Conservation (phyloP, 1,140 invertebrate genomes). For the Spodoptera litura region DNA sequence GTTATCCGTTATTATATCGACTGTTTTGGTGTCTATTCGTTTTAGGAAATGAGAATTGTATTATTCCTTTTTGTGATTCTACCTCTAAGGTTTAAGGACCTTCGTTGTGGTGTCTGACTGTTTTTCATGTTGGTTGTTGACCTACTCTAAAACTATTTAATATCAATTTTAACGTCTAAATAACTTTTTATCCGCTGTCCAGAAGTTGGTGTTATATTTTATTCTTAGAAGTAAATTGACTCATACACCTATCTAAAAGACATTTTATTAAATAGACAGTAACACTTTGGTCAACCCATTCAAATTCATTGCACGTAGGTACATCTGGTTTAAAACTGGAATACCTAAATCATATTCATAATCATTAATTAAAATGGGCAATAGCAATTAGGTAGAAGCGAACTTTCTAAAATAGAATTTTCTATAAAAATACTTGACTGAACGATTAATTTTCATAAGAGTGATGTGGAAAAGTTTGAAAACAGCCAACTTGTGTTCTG, state of each 20-base stretch:
- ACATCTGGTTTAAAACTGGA: no score
- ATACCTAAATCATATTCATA: no score
- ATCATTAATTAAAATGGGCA: background rate
- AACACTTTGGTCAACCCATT: no score
- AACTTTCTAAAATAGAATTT: background rate
- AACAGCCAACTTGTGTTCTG: conserved; percentile 30
- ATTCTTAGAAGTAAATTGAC: no score
- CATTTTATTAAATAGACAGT: no score
- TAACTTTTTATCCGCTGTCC: no score
- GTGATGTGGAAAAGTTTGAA: conserved; percentile 18
- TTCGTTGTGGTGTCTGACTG: background rate
- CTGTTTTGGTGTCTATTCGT: background rate
- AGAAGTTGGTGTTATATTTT: no score
- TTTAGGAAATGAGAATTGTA: background rate
- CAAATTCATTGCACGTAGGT: no score
- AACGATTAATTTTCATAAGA: conserved; percentile 30
- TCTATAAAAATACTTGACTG: conserved; percentile 1
- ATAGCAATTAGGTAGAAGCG: conserved; percentile 4
- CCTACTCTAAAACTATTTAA: no score
- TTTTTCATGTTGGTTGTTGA: no score
- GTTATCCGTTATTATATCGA: background rate
- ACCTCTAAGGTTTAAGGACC: background rate
- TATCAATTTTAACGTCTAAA: no score
- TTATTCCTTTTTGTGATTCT: background rate
- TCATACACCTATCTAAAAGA: no score